Conservation (phyloP, 1,140 invertebrate genomes). For the Lordiphosa collinella region DNA sequence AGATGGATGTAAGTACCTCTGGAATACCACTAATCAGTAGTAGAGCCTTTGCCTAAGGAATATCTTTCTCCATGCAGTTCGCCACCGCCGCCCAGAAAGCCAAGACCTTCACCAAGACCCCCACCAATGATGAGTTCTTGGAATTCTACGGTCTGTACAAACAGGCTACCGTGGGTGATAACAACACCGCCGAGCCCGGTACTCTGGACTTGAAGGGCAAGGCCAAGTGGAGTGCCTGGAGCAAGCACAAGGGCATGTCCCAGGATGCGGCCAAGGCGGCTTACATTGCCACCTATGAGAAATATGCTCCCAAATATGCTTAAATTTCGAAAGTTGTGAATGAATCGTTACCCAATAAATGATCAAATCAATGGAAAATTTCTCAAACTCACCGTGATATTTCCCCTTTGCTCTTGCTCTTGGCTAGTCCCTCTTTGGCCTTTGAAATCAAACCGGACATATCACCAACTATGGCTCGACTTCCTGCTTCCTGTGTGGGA, state of each 20-base stretch:
- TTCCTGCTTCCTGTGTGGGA: conserved; percentile 79
- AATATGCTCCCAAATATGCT: conserved; percentile 80
- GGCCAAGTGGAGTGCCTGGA: conserved; percentile 98
- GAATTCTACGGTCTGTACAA: conserved; percentile 93
- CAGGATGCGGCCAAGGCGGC: conserved; percentile 90
- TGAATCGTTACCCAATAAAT: conserved; percentile 12
- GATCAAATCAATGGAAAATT: not conserved
- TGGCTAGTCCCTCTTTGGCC: conserved; percentile 94
- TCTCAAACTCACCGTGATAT: conserved; percentile 70
- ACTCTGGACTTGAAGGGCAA: conserved; percentile 96
- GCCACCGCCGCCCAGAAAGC: conserved; percentile 87
- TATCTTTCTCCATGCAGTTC: conserved; percentile 82
- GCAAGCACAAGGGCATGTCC: conserved; percentile 87
- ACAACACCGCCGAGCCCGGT: conserved; percentile 90
- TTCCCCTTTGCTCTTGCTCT: conserved; percentile 87
- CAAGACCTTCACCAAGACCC: conserved; percentile 88
- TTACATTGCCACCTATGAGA: conserved; percentile 89
- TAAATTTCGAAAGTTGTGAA: conserved; percentile 17
- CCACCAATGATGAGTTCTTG: conserved; percentile 89
- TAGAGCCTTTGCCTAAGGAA: not conserved
- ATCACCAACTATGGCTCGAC: conserved; percentile 84
- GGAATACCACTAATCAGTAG: not conserved
- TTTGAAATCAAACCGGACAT: conserved; percentile 94
- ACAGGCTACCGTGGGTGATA: conserved; percentile 90
- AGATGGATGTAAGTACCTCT: conserved; percentile 58